phyloP scores from a whole-genome alignment of 2,113 vertebrate species.

The Glareola pratincola region DNA sequence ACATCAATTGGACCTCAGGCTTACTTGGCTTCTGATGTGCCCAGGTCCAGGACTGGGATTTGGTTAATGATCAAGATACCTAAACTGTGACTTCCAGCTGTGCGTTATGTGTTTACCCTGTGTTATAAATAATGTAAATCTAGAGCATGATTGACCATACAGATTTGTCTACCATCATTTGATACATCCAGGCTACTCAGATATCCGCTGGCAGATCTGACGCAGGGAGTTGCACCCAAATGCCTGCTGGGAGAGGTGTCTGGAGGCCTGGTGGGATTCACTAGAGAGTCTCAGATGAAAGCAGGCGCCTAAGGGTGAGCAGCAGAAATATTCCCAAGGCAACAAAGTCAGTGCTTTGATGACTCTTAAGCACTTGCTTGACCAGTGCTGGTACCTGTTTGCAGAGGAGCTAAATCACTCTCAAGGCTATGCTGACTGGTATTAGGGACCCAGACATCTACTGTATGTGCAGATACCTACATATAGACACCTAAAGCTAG shows the following conservation, averaged over 20 bases:
- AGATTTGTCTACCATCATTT: background rate
- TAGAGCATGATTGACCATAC: background rate
- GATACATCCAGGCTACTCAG: background rate
- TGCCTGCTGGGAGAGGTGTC: background rate
- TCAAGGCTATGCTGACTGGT: background rate
- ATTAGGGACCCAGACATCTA: background rate
- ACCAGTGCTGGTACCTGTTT: background rate
- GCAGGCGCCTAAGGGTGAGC: background rate
- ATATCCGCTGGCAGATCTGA: background rate
- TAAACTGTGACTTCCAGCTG: background rate
- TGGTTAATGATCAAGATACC: background rate
- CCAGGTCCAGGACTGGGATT: background rate
- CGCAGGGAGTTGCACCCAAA: background rate
- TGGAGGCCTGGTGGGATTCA: background rate
- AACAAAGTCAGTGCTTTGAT: background rate
- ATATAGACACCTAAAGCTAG: background rate
- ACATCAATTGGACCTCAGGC: background rate
- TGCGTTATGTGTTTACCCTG: background rate
- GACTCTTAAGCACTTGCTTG: background rate
- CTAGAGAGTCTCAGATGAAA: background rate
- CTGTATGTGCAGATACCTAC: background rate
- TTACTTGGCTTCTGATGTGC: background rate
- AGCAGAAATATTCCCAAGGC: background rate
- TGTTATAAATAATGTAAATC: background rate
- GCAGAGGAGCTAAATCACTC: background rate